phyloP scores from a whole-genome alignment of 2,797 vertebrate species.

The Picus viridis region DNA sequence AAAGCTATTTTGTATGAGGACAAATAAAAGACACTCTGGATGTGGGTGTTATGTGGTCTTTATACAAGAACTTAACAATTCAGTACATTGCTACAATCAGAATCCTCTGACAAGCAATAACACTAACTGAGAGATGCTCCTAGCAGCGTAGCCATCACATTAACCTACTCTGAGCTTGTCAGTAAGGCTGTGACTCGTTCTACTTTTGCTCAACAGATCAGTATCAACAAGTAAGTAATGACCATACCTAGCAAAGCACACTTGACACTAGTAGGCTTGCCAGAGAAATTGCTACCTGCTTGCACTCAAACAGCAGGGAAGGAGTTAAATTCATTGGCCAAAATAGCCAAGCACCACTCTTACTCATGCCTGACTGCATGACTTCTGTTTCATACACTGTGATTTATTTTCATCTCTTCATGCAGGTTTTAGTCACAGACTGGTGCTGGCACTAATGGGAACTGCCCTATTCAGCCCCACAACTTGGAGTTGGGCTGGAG shows the following conservation, averaged over 20 bases:
- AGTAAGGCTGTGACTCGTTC: background rate
- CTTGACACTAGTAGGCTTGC: background rate
- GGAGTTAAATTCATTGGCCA: background rate
- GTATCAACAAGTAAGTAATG: background rate
- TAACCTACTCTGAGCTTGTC: background rate
- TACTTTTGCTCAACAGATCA: background rate
- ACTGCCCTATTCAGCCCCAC: background rate
- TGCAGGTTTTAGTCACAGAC: background rate
- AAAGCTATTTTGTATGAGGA: background rate
- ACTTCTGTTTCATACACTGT: background rate
- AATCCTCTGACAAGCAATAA: background rate
- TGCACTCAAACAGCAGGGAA: background rate
- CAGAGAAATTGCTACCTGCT: background rate
- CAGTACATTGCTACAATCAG: background rate
- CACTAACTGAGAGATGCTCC: background rate
- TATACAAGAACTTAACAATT: background rate
- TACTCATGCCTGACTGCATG: background rate
- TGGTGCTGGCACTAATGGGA: accelerated
- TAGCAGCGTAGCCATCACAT: accelerated
- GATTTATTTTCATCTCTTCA: background rate
- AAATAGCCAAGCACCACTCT: background rate
- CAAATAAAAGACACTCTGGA: slow-evolving; percentile 3
- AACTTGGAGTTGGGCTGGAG: background rate
- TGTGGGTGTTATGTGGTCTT: background rate
- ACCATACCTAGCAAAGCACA: background rate